Conservation (phyloP, 2,797 vertebrate genomes). For the Salmo trutta region DNA sequence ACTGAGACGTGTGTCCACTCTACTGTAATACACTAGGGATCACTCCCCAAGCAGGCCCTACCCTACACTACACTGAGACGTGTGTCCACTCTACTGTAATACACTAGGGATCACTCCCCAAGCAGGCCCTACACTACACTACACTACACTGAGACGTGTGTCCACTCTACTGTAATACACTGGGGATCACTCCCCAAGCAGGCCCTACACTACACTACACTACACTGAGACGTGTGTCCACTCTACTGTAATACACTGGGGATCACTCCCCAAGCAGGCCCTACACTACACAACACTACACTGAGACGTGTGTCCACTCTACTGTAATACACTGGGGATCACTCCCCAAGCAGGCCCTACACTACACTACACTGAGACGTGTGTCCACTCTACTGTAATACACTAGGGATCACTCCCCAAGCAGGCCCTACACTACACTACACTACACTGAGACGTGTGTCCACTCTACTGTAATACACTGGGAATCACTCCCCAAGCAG, state of each 20-base stretch:
- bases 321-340: constrained; percentile 22
- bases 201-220: not conserved
- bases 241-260: constrained; percentile 10
- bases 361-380: too few species aligned
- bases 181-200: constrained; percentile 17
- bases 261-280: constrained; percentile 14
- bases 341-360: not conserved
- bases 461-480: constrained; percentile 10
- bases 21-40: constrained; percentile 23
- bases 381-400: constrained; percentile 7
- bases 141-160: too few species aligned
- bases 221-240: not conserved
- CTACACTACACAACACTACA: not conserved
- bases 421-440: not conserved
- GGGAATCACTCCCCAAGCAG: constrained; percentile 15
- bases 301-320: not conserved
- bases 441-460: too few species aligned
- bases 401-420: constrained; percentile 20
- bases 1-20: not conserved
- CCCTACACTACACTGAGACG: too few species aligned
- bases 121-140: not conserved
- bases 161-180: constrained; percentile 10
- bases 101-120: constrained; percentile 26
- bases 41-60: not conserved
- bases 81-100: not conserved